These are phyloP conservation scores for Polydrusus tereticollis DNA, from an alignment of 2,888 invertebrate species.

Conservation along the genomic window DNA sequence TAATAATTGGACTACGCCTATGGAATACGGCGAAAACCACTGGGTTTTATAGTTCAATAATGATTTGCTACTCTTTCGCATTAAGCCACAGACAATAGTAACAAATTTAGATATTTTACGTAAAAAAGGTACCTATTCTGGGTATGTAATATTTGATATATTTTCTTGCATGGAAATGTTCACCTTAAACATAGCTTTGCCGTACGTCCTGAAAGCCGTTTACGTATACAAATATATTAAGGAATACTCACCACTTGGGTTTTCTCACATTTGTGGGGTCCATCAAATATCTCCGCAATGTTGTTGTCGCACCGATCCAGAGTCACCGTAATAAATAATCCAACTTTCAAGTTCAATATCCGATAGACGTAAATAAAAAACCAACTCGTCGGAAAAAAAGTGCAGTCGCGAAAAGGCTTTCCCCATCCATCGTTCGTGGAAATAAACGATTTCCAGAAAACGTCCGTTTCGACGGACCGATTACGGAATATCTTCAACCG, in stretches of 20 bases:
- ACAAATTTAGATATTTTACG: too few relatives aligned
- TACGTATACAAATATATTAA: too few relatives aligned
- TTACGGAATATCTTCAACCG: slow-evolving; percentile 61
- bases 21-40: too few relatives aligned
- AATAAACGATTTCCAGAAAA: slow-evolving; percentile 69
- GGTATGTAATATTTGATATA: too few relatives aligned
- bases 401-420: slow-evolving; percentile 65
- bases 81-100: too few relatives aligned
- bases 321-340: slow-evolving; percentile 68
- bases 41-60: too few relatives aligned
- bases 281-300: slow-evolving; percentile 77
- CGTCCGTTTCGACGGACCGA: slow-evolving; percentile 67
- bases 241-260: slow-evolving; percentile 48
- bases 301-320: slow-evolving; percentile 81
- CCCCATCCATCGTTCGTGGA: slow-evolving; percentile 65
- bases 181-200: too few relatives aligned
- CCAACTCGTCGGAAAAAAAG: slow-evolving; percentile 62
- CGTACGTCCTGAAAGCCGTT: too few relatives aligned
- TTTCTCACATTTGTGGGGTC: slow-evolving; percentile 72
- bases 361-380: slow-evolving; percentile 62
- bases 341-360: slow-evolving; percentile 56
- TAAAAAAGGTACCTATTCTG: too few relatives aligned
- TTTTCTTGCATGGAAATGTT: too few relatives aligned
- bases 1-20: too few relatives aligned
- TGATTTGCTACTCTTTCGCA: too few relatives aligned